These are phyloP conservation scores for Spodoptera littoralis DNA, from an alignment of 2,888 invertebrate genomes.

Conservation along the genomic window DNA sequence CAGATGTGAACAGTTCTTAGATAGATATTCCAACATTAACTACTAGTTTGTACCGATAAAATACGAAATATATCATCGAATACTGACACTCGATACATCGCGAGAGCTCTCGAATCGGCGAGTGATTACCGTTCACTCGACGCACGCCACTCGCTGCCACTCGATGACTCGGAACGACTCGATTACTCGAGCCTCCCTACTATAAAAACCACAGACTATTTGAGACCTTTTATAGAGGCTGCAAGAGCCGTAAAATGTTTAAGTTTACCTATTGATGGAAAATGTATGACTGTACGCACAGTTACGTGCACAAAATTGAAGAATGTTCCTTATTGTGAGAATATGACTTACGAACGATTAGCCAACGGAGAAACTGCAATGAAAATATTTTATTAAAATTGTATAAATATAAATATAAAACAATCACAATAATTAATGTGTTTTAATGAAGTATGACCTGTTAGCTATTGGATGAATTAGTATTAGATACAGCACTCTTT, in stretches of 20 bases:
- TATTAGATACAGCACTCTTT: too few species aligned
- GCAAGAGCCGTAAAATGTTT: constrained; percentile 15
- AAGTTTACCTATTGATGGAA: constrained; percentile 2
- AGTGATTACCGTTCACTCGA: constrained; percentile 65
- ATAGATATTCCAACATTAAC: neutral
- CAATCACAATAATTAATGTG: too few species aligned
- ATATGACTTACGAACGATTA: too few species aligned
- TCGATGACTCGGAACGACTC: constrained; percentile 44
- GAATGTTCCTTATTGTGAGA: too few species aligned
- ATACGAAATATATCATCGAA: constrained; percentile 39
- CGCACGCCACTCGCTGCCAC: constrained; percentile 52
- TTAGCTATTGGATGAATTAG: too few species aligned
- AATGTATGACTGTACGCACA: neutral
- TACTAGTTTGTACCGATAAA: constrained; percentile 17
- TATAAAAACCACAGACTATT: constrained; percentile 22
- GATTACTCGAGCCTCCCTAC: constrained; percentile 33
- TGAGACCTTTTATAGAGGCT: constrained; percentile 20
- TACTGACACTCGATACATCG: constrained; percentile 50
- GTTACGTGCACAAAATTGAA: too few species aligned
- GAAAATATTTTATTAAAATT: too few species aligned
- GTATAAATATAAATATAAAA: too few species aligned
- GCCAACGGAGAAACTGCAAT: too few species aligned
- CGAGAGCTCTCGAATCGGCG: constrained; percentile 46
- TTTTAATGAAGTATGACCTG: too few species aligned
- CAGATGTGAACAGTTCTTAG: too few species aligned